Conservation (phyloP, 2,888 invertebrate species). For the Hedychridium roseum region DNA sequence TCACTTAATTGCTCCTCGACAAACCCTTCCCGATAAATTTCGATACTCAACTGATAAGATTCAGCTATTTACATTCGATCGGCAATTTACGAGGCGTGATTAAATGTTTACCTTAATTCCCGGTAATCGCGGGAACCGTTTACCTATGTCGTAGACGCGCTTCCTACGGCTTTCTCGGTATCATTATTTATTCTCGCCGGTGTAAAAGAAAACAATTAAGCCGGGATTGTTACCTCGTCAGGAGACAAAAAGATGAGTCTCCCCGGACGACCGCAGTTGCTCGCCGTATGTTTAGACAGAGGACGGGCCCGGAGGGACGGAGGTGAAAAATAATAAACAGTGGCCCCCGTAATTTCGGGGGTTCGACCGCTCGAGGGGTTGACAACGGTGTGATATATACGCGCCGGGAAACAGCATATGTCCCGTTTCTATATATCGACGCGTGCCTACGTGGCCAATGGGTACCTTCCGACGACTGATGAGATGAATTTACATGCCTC, state of each 20-base stretch:
- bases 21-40: too few relatives aligned
- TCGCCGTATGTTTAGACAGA: conserved; percentile 37
- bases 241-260: too few relatives aligned
- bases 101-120: too few relatives aligned
- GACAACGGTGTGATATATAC: conserved; percentile 49
- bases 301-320: conserved; percentile 13
- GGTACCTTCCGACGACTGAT: too few relatives aligned
- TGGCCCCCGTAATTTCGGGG: conserved; percentile 51
- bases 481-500: too few relatives aligned
- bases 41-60: too few relatives aligned
- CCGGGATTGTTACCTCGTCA: not conserved
- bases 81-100: too few relatives aligned
- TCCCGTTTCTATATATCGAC: conserved; percentile 19
- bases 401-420: conserved; percentile 33
- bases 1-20: too few relatives aligned
- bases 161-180: too few relatives aligned
- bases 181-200: not conserved
- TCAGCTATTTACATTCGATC: too few relatives aligned
- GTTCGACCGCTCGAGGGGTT: conserved; percentile 44
- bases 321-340: conserved; percentile 53
- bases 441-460: conserved; percentile 17
- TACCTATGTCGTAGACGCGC: too few relatives aligned
- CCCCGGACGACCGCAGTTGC: conserved; percentile 4
- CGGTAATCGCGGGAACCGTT: too few relatives aligned
- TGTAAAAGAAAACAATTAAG: conserved; percentile 1